Evolutionary conservation across 2,113 vertebrate species (phyloP).

Genomic region (Toxostoma redivivum): DNA sequence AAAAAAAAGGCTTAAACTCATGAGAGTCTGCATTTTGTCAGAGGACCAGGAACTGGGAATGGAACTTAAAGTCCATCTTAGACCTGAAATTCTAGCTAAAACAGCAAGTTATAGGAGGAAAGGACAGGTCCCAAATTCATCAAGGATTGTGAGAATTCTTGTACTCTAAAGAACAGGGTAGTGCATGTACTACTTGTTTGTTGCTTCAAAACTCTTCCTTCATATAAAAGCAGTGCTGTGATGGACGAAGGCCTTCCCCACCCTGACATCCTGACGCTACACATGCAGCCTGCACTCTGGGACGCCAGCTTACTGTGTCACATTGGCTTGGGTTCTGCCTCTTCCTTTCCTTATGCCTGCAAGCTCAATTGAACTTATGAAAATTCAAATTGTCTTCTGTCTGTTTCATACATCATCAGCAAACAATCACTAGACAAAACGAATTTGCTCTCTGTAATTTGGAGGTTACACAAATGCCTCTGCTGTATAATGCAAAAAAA

Average conservation of each 20-base stretch:
- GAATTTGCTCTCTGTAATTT: slow-evolving; percentile 54
- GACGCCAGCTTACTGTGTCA: slow-evolving; percentile 36
- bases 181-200: neutral
- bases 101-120: neutral
- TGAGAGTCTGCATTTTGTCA: neutral
- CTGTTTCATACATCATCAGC: slow-evolving; percentile 59
- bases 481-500: neutral
- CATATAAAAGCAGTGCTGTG: slow-evolving; percentile 24
- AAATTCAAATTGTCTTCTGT: slow-evolving; percentile 65
- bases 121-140: neutral
- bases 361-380: slow-evolving; percentile 57
- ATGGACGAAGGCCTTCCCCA: slow-evolving; percentile 34
- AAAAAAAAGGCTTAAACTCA: neutral
- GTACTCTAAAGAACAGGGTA: neutral
- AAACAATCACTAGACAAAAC: slow-evolving; percentile 64
- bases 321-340: slow-evolving; percentile 45
- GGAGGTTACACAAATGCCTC: slow-evolving; percentile 21
- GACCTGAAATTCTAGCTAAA: neutral
- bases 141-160: neutral
- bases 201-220: slow-evolving; percentile 51
- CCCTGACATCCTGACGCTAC: slow-evolving; percentile 46
- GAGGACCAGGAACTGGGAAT: neutral
- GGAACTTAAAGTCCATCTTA: neutral
- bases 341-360: slow-evolving; percentile 28
- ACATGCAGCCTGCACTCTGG: neutral